A percentile compares a stretch with the other conserved stretches of the same genome.
Evolutionary conservation across 2,888 invertebrate genomes (phyloP).

Genomic region (Muschampia plurimacula): DNA sequence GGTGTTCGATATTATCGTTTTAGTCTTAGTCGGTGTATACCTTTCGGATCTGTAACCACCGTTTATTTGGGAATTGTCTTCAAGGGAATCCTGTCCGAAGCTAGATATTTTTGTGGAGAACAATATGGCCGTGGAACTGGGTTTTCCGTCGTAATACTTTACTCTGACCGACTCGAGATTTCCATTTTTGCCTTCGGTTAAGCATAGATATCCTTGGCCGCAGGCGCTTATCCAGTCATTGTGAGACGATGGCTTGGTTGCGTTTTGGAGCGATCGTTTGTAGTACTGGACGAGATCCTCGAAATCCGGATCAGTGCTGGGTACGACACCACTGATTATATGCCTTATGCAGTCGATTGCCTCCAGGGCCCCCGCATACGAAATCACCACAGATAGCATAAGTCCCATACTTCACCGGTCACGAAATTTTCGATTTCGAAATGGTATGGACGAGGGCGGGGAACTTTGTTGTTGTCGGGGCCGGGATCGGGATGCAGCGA

Average conservation of each 20-base stretch:
- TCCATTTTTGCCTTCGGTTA: constrained; percentile 71
- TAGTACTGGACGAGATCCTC: constrained; percentile 74
- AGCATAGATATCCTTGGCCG: constrained; percentile 77
- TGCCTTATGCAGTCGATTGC: constrained; percentile 85
- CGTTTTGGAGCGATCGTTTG: constrained; percentile 65
- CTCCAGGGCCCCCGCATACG: constrained; percentile 91
- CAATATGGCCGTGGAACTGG: constrained; percentile 74
- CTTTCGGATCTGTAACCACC: constrained; percentile 74
- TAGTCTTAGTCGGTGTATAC: constrained; percentile 78
- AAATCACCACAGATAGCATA: constrained; percentile 89
- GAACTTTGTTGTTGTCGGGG: constrained; percentile 56
- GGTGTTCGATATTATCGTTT: constrained; percentile 73
- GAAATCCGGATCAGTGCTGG: constrained; percentile 71
- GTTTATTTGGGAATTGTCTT: constrained; percentile 67
- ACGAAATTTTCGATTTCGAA: constrained; percentile 41
- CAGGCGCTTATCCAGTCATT: constrained; percentile 70
- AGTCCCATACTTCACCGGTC: constrained; percentile 87
- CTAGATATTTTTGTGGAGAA: constrained; percentile 84
- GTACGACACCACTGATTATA: constrained; percentile 76
- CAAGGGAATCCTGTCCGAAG: constrained; percentile 80
- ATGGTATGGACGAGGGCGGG: constrained; percentile 51
- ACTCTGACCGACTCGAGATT: constrained; percentile 71
- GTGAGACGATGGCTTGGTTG: constrained; percentile 57
- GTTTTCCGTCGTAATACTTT: constrained; percentile 73
- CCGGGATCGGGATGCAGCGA: constrained; percentile 75